Evolutionary conservation across 35 echinoderm and acorn worm species (phyloP), one percentile per base, ranked within the genome.

Genomic region (Stichopus chloronotus): DNA sequence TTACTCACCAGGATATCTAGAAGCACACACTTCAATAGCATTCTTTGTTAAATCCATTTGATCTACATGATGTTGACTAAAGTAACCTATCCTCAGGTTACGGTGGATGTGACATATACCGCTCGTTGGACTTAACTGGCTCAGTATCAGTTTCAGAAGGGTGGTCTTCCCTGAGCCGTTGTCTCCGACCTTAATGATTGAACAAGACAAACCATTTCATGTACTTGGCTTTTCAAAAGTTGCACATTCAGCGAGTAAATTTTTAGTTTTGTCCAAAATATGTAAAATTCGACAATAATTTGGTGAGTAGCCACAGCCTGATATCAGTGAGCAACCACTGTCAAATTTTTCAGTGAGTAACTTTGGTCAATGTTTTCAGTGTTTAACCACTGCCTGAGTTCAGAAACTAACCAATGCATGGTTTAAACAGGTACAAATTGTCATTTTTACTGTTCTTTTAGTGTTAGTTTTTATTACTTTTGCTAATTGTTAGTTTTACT

Each of bases 161-260:
- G 97, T 99, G 72, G 97, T 96, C 78, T 99, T 99, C 20, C 97
- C 97, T 24, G 97, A 96, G 14, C 97, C 97, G 85, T 99, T 99
- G 60, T 99, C 97, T 65, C 97, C 97, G 77, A 99, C 97, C 97
- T 96, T 8, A 9, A 78, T 5, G 54, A 87, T n/a, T 78, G 22
- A 57, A 92, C 7, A 57, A 80, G 0, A 60, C 4, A 91, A 52
- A 63, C 0, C 0, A 58, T 52, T 17, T 57, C 10, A 58, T 10
- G 72, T 90, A 63, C 4, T 10, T 19, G 56, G 16, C 2, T 19
- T 25, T 88, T 83, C 2, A 30, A 14, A 14, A 82, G 30, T 43
- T 43, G 30, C 30, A 43, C 30, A 43, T 43, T 43, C 30, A 43
- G 30, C 25, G 25, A 30, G 11, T 52, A 83, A 83, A 23, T 83